phyloP scores from a whole-genome alignment of 2,888 invertebrate genomes.

The Rhagium mordax region DNA sequence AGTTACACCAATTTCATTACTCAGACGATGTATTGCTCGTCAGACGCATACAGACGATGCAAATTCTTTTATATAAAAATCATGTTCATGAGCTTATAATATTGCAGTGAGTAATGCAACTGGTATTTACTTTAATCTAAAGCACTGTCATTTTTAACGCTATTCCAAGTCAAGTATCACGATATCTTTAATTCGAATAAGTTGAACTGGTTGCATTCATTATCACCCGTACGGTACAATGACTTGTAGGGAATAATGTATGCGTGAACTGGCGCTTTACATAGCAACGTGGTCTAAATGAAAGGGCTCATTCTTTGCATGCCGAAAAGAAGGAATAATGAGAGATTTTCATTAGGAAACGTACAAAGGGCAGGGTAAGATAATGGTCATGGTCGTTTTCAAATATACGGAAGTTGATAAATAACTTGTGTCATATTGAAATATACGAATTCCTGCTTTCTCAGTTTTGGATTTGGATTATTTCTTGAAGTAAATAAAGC shows the following conservation, averaged over 20 bases:
- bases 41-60: not conserved
- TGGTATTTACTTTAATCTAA: not conserved
- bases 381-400: too few species aligned
- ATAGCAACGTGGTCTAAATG: not conserved
- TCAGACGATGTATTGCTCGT: not conserved
- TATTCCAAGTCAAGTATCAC: not conserved
- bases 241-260: conserved; percentile 14
- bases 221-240: conserved; percentile 22
- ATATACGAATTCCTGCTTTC: too few species aligned
- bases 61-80: not conserved
- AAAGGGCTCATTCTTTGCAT: not conserved
- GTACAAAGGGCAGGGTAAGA: too few species aligned
- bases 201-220: conserved; percentile 19
- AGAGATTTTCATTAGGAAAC: not conserved
- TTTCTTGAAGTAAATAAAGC: too few species aligned
- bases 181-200: conserved; percentile 10
- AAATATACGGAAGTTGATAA: too few species aligned
- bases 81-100: not conserved
- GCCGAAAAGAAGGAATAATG: not conserved
- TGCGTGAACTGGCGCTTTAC: not conserved
- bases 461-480: too few species aligned
- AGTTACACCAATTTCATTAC: not conserved
- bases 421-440: too few species aligned
- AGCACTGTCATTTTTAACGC: not conserved
- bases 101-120: not conserved